phyloP scores from a whole-genome alignment of 2,113 vertebrate species.

The Prunella fulvescens region DNA sequence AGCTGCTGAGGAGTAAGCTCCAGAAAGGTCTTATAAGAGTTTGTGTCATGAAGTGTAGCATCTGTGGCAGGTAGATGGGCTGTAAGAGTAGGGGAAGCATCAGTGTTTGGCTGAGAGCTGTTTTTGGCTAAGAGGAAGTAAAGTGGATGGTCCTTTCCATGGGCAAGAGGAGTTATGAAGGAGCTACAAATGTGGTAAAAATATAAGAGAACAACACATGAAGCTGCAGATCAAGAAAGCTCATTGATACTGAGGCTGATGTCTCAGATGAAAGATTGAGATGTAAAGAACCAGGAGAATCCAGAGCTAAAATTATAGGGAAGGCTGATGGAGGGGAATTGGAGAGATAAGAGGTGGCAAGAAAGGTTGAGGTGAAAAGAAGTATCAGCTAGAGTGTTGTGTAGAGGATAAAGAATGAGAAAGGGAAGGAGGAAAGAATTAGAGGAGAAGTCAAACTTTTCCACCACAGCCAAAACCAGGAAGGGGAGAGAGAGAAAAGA shows the following conservation, averaged over 20 bases:
- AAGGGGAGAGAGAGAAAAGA: neutral
- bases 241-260: neutral
- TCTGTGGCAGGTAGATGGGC: neutral
- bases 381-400: neutral
- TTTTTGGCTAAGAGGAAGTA: neutral
- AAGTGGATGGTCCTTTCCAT: neutral
- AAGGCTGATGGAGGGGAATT: neutral
- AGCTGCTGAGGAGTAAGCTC: neutral
- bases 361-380: neutral
- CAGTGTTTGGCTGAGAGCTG: neutral
- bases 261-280: neutral
- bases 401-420: neutral
- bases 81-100: neutral
- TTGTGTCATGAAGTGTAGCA: neutral
- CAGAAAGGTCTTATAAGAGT: neutral
- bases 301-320: neutral
- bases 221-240: neutral
- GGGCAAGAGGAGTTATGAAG: neutral
- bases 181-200: neutral
- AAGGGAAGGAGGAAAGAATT: neutral
- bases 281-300: neutral
- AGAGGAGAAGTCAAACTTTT: neutral
- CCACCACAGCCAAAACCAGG: neutral
- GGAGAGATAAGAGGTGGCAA: neutral
- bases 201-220: neutral